Conservation (phyloP, 2,113 vertebrate species). For the Sturnus vulgaris region DNA sequence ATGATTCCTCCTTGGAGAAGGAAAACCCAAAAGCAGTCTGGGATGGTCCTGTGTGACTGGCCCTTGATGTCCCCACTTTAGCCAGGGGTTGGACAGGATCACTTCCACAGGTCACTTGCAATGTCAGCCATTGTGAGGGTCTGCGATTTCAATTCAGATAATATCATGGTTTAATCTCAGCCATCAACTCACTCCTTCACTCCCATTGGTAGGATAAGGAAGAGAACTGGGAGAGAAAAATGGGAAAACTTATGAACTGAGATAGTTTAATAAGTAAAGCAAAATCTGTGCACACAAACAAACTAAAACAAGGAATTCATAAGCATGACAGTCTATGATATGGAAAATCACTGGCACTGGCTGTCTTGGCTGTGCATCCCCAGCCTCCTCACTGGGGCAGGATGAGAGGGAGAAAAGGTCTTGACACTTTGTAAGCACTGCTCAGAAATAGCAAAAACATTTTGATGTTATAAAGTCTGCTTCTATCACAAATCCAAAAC, state of each 20-base stretch:
- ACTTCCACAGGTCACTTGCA: background rate
- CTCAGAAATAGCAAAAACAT: background rate
- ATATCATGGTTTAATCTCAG: background rate
- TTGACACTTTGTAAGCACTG: background rate
- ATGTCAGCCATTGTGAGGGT: background rate
- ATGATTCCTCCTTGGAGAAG: background rate
- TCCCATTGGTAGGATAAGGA: background rate
- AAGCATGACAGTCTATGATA: rapidly evolving
- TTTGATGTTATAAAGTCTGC: background rate
- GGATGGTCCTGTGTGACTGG: background rate
- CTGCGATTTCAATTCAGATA: background rate
- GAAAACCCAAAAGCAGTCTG: background rate
- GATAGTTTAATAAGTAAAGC: background rate
- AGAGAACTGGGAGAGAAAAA: background rate
- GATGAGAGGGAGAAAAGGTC: background rate
- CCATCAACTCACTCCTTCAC: background rate
- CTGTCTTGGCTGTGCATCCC: background rate
- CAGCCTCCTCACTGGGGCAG: background rate
- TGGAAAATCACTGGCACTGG: background rate
- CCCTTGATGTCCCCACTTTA: background rate
- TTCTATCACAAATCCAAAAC: background rate
- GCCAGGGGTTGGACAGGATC: rapidly evolving
- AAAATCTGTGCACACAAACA: background rate
- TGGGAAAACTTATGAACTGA: background rate
- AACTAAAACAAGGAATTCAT: background rate